These are phyloP conservation scores for Proteles cristata DNA, from an alignment of 2,113 vertebrate species.

Conservation along the genomic window DNA sequence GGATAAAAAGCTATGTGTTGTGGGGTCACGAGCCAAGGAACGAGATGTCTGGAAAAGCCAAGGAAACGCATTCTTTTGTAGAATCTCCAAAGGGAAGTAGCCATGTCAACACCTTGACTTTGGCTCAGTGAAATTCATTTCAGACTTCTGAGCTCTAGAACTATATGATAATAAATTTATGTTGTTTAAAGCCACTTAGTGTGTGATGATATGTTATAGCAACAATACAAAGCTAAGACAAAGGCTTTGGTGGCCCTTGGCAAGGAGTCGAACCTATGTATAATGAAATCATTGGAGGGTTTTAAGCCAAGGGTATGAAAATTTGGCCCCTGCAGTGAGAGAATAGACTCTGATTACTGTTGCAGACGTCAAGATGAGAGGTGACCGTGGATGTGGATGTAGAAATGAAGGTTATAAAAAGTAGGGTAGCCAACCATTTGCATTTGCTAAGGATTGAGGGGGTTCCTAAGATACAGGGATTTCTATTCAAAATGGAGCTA, in stretches of 20 bases:
- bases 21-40: background rate
- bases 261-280: background rate
- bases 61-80: background rate
- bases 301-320: background rate
- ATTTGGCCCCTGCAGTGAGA: background rate
- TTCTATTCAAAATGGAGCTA: background rate
- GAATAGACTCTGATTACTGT: background rate
- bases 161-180: background rate
- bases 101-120: background rate
- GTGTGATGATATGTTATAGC: background rate
- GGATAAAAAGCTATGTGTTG: background rate
- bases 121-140: background rate
- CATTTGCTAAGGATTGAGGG: background rate
- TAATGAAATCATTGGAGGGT: background rate
- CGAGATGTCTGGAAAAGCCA: background rate
- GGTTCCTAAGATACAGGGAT: accelerated
- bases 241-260: accelerated
- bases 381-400: background rate
- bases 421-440: background rate
- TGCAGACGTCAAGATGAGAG: accelerated
- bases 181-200: background rate
- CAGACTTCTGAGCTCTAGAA: background rate
- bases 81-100: background rate
- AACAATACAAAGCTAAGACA: background rate
- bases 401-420: background rate